Base-by-base conservation (phyloP, 1,140 invertebrate species). In the Micrasema minimum region DNA sequence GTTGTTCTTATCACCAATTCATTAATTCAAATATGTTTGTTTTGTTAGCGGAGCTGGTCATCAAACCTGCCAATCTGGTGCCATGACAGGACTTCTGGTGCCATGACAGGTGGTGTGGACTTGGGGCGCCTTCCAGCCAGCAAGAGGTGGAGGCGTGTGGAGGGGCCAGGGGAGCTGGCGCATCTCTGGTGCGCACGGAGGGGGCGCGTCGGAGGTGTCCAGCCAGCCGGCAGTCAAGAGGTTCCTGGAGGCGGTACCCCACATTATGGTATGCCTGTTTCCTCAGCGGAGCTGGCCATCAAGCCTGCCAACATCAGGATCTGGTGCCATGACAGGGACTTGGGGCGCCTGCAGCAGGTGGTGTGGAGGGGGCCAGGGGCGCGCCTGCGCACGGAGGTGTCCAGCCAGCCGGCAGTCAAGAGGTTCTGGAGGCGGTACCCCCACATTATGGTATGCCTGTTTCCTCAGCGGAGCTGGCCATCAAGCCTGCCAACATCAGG, bases 71-170 rank as follows among this genome's bases (percentile, higher is more conserved):
- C 45, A 95, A 95, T 76, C 94, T 96, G n/a, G n/a, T n/a, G n/a
- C n/a, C n/a, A n/a, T n/a, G n/a, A n/a, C 71, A 85, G 93, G 69
- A 94, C n/a, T n/a, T 95, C 83, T 96, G 94, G 94, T 95, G 96
- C 72, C 93, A 96, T 79, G 94, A 96, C 78, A 88, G 91, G 78
- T n/a, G n/a, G n/a, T n/a, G n/a, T n/a, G n/a, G 93, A 96, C 80
- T 86, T 96, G 77, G 87, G 88, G 16, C 91, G 92, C 76, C 81
- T 96, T 46, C n/a, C n/a, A n/a, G n/a, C n/a, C 92, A 94, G 78
- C 90, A 92, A 76, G 91, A 96, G 1, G n/a, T n/a, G n/a, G n/a
- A n/a, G n/a, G n/a, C n/a, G 85, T 97, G 10, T 94, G 94, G 91
- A 92, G 76, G 94, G 95, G 0, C 91, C 94, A 77, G 95, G 94